Conservation (phyloP, 2,797 vertebrate genomes). For the Ptychobarbus kaznakovi region DNA sequence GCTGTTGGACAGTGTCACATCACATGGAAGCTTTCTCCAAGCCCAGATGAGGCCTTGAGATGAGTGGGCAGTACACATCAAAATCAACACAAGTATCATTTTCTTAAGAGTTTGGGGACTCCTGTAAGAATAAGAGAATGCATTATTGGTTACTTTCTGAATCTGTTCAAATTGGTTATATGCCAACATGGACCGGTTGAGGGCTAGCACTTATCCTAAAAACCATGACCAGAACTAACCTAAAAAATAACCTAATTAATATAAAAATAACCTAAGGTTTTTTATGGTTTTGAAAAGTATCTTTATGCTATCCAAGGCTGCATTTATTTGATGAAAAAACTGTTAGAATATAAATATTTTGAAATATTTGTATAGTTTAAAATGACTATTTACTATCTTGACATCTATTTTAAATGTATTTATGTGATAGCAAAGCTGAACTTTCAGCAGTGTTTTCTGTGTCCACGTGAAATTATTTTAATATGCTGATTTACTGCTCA, state of each 20-base stretch:
- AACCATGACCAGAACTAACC: neutral
- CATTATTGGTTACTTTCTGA: neutral
- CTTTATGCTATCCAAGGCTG: neutral
- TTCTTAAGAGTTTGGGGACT: neutral
- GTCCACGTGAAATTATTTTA: neutral
- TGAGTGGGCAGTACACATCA: conserved; percentile 9
- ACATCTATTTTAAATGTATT: neutral
- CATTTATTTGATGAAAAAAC: neutral
- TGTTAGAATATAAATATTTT: neutral
- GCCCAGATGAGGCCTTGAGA: conserved; percentile 28
- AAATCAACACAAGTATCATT: conserved; percentile 36
- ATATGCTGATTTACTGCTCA: neutral
- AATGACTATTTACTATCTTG: neutral
- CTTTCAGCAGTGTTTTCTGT: neutral
- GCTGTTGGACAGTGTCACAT: conserved; percentile 42
- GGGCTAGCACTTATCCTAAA: neutral
- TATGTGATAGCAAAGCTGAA: neutral
- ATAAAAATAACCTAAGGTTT: neutral
- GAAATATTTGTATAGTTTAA: neutral
- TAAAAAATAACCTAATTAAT: neutral
- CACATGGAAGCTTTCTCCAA: conserved; percentile 65
- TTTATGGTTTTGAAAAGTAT: neutral
- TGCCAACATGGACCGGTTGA: neutral
- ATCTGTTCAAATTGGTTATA: neutral
- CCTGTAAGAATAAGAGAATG: conserved; percentile 19